Conservation (phyloP, 1,140 invertebrate genomes). For the Brachionus calyciflorus region DNA sequence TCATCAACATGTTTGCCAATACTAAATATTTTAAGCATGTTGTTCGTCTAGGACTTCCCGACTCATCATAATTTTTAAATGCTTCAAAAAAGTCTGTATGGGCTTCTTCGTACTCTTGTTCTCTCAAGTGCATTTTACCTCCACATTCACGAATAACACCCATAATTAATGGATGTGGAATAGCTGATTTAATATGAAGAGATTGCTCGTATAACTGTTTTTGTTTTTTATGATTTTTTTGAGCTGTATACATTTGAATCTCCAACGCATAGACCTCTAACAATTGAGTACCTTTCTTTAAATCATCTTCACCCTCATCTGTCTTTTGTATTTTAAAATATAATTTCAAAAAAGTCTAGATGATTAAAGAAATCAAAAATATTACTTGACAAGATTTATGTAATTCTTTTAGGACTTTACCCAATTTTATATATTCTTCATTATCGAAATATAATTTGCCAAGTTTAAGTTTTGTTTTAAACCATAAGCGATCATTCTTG, state of each 20-base stretch:
- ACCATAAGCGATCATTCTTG: constrained; percentile 98
- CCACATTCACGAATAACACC: constrained; percentile 80
- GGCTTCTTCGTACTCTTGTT: constrained; percentile 96
- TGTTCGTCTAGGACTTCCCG: constrained; percentile 90
- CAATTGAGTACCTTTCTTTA: constrained; percentile 77
- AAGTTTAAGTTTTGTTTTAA: constrained; percentile 98
- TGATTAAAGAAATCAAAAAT: not conserved
- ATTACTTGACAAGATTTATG: constrained; percentile 86
- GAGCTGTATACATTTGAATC: constrained; percentile 99
- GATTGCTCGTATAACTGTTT: constrained; percentile 96
- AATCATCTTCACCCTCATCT: constrained; percentile 40
- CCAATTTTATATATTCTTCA: constrained; percentile 86
- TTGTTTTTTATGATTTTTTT: constrained; percentile 98
- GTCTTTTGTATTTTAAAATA: constrained; percentile 13
- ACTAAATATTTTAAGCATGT: constrained; percentile 98
- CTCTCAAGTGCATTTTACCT: constrained; percentile 97
- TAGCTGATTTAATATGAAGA: constrained; percentile 96
- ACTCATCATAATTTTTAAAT: constrained; percentile 99
- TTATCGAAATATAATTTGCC: constrained; percentile 97
- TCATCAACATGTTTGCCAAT: constrained; percentile 98
- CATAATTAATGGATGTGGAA: constrained; percentile 99
- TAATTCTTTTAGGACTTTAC: constrained; percentile 93
- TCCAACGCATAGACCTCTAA: constrained; percentile 97
- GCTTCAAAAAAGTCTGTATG: constrained; percentile 99
- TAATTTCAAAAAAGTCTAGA: not conserved